Evolutionary conservation across 1,140 invertebrate genomes (phyloP), one percentile per base, ranked within the genome.

Genomic region (Drosophila novamexicana): DNA sequence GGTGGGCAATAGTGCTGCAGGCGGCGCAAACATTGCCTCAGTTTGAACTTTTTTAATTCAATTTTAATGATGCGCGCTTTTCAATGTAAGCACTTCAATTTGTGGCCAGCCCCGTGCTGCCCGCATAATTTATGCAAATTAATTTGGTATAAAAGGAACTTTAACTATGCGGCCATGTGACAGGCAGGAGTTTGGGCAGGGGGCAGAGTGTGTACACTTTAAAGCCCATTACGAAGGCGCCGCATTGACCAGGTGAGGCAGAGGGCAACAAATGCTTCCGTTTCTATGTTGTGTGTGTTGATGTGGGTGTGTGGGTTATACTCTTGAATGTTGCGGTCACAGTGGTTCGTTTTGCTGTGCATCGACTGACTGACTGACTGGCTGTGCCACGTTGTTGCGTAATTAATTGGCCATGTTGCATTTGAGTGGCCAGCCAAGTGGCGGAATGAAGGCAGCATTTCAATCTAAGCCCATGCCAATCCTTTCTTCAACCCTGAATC

Each of bases 361-460:
- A n/a, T 22, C 18, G 49, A 32, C 12, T 39, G 37, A 56, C 56
- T 58, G 36, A 22, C 8, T 45, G n/a, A 32, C 22, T 34, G 52
- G 73, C 66, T 70, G 66, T 45, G 68, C 68, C 78, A 56, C 80
- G 79, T 76, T 89, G 77, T 88, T 88, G 83, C 63, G 83, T 88
- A 88, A 88, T 88, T 88, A 88, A 88, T 88, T 88, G 84, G 84
- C 84, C 83, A 83, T 89, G 83, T 88, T 88, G 83, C 83, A 88
- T 80, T 89, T 75, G 77, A 89, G 84, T 89, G 84, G 72, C 73
- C 69, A 70, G 29, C 42, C 65, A 74, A 74, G 64, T 79, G 68
- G 56, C 70, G 49, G 67, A 44, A 42, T 67, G 54, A 75, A 61
- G 63, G 53, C 67, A 73, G 39, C 58, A 16, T 54, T 54, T 40